Evolutionary conservation across 1,140 invertebrate species (phyloP).

Genomic region (Thaumetopoea pityocampa): DNA sequence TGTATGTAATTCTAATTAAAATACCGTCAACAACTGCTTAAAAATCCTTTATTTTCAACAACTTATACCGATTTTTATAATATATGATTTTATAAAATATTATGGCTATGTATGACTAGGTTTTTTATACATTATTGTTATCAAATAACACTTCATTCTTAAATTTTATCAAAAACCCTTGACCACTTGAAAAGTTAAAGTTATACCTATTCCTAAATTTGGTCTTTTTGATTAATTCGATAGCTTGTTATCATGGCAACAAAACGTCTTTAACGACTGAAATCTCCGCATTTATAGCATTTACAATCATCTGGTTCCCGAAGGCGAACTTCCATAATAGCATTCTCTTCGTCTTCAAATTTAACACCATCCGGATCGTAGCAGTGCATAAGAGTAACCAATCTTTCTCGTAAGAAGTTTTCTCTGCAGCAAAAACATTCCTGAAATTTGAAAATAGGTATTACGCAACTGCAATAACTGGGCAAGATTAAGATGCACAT

Average conservation of each 20-base stretch:
- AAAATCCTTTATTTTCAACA: too few species aligned
- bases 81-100: too few species aligned
- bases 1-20: too few species aligned
- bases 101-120: too few species aligned
- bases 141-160: background rate
- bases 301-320: conserved; percentile 92
- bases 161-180: conserved; percentile 14
- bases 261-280: conserved; percentile 75
- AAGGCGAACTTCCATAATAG: conserved; percentile 87
- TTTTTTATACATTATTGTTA: too few species aligned
- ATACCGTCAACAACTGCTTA: too few species aligned
- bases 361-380: conserved; percentile 90
- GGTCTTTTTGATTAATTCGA: background rate
- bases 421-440: conserved; percentile 95
- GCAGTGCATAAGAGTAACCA: conserved; percentile 89
- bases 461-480: background rate
- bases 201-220: conserved; percentile 1
- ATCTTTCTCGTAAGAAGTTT: conserved; percentile 86
- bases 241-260: background rate
- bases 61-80: too few species aligned
- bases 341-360: conserved; percentile 78
- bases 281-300: conserved; percentile 91
- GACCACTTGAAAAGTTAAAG: conserved; percentile 16
- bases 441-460: conserved; percentile 65
- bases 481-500: too few species aligned